Evolutionary conservation across 2,888 invertebrate species (phyloP), one percentile per base, ranked within the genome.

Genomic region (Cataglyphis cursor): DNA sequence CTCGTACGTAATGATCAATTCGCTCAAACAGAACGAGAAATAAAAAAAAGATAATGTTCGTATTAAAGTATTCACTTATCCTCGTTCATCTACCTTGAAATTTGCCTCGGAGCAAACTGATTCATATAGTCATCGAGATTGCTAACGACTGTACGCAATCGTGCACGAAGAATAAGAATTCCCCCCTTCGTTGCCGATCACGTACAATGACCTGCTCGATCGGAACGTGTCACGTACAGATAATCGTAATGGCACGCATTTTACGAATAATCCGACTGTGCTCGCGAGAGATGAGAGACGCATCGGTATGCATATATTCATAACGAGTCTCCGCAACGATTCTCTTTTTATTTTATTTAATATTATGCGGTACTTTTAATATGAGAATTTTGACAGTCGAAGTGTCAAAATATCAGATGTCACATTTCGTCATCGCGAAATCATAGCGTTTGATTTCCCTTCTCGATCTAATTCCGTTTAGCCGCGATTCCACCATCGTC

Each of bases 231-330:
- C 86, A 87, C 86, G 86, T 86, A 87, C 83, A 74, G 88, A 89
- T 90, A 88, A 90, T 90, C 89, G 88, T 90, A 90, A 90, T 90
- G 86, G 88, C 85, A 86, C 85, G 88, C 90, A 88, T 87, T 90
- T 90, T 87, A 88, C 84, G 90, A 90, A 90, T 90, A 87, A 87
- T 88, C 82, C 87, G 86, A 59, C 57, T 57, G 83, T 82, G 84
- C 86, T 81, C 83, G 70, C 86, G 83, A 68, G 83, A 68, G 83
- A 87, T 82, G 82, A 83, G 68, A 12, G 21, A 62, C 38, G 62
- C 59, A 85, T 88, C 88, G 83, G 87, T 88, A 88, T 88, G 88
- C 88, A 74, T 83, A 62, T 44, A 44, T 59, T 78, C 66, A 41
- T 80, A 80, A 70, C 78, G 44, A 80, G 78, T 70, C 70, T 31